phyloP scores from a whole-genome alignment of 2,797 vertebrate genomes.

The Molossus molossus region DNA sequence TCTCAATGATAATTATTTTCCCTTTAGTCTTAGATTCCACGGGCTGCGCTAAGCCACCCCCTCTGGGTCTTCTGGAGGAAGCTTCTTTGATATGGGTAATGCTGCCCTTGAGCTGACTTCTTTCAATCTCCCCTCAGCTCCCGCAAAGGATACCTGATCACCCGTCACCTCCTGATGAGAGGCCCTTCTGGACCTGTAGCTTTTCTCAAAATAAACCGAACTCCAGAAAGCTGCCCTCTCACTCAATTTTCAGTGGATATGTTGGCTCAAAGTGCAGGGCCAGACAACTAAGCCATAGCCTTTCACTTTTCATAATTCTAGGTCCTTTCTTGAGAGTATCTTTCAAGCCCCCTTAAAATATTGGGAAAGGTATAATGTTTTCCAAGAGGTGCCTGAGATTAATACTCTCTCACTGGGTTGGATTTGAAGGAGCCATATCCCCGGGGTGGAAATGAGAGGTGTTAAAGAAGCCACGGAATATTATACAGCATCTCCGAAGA shows the following conservation, averaged over 20 bases:
- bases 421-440: not conserved
- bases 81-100: not conserved
- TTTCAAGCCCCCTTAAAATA: not conserved
- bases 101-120: not conserved
- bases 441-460: not conserved
- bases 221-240: not conserved
- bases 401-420: not conserved
- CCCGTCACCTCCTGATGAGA: not conserved
- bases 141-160: not conserved
- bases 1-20: not conserved
- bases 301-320: not conserved
- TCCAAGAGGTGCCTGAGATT: not conserved
- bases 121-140: not conserved
- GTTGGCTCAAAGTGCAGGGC: not conserved
- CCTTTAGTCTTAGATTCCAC: not conserved
- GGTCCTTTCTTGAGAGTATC: not conserved
- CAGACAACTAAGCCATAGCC: not conserved
- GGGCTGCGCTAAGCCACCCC: not conserved
- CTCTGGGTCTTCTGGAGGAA: no score
- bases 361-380: not conserved
- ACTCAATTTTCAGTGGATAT: not conserved
- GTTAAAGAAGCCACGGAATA: not conserved
- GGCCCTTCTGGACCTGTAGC: not conserved
- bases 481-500: not conserved
- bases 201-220: conserved; percentile 28